A percentile compares a stretch with the other conserved stretches of the same genome.
Evolutionary conservation across 1,140 invertebrate species (phyloP).

Genomic region (Heliconius hermathena): DNA sequence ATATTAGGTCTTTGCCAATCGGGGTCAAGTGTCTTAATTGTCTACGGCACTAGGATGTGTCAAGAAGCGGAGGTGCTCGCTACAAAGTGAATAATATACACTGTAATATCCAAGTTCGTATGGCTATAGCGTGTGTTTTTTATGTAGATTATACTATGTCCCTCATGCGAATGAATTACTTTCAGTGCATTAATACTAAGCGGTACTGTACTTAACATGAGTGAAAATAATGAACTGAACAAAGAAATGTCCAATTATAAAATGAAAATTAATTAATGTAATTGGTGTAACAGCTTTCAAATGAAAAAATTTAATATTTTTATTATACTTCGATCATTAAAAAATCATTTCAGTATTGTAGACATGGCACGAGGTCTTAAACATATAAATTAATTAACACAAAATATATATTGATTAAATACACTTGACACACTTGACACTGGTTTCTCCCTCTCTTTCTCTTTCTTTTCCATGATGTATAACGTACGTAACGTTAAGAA

Average conservation of each 20-base stretch:
- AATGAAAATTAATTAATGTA: neutral
- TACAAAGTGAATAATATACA: constrained; percentile 4
- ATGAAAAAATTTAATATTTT: neutral
- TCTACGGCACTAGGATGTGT: constrained; percentile 45
- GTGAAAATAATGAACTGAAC: neutral
- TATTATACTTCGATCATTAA: neutral
- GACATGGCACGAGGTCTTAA: too few species aligned
- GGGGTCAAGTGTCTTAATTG: constrained; percentile 73
- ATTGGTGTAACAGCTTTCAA: neutral
- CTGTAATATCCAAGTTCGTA: neutral
- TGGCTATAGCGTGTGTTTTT: neutral
- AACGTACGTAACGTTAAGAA: too few species aligned
- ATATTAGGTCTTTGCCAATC: constrained; percentile 56
- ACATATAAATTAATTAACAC: too few species aligned
- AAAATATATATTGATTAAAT: too few species aligned
- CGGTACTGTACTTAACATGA: neutral
- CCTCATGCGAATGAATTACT: too few species aligned
- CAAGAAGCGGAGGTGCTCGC: constrained; percentile 32
- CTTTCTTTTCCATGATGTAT: too few species aligned
- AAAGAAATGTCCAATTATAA: neutral
- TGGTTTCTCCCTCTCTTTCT: too few species aligned
- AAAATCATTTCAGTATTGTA: neutral
- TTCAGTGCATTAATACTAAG: neutral
- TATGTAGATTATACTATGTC: too few species aligned
- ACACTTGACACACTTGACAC: too few species aligned